These are phyloP conservation scores for Oxyura jamaicensis DNA, from an alignment of 2,113 vertebrate species.

Conservation along the genomic window DNA sequence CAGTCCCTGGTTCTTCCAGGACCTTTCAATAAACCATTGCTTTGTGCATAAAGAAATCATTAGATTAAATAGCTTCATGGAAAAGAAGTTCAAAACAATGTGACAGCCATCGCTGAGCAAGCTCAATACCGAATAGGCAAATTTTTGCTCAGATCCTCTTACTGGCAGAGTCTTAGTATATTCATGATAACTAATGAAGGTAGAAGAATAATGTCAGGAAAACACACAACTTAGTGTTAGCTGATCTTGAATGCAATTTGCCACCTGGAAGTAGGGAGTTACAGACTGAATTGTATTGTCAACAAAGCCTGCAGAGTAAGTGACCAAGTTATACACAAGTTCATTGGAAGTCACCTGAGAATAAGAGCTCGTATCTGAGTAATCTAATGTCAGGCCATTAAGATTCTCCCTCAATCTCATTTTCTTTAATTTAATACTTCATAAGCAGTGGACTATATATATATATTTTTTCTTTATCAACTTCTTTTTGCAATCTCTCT, in stretches of 20 bases:
- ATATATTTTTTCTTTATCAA: neutral
- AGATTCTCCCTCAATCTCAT: neutral
- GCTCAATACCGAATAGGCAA: neutral
- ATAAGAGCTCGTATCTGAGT: neutral
- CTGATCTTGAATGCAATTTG: neutral
- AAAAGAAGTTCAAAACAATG: slow-evolving; percentile 16
- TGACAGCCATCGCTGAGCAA: neutral
- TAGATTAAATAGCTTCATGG: neutral
- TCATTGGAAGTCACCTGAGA: neutral
- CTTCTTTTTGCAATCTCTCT: neutral
- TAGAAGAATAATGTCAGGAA: neutral
- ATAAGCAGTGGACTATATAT: neutral
- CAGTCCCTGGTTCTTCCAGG: neutral
- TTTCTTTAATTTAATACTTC: neutral
- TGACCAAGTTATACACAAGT: neutral
- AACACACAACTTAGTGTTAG: neutral
- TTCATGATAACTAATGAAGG: neutral
- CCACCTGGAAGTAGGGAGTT: neutral
- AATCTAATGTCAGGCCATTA: neutral
- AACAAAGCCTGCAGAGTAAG: neutral
- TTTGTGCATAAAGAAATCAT: neutral
- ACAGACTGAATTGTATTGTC: neutral
- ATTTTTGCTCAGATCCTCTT: neutral
- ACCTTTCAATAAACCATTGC: neutral
- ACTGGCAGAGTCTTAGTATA: neutral